Evolutionary conservation across 1,140 invertebrate species (phyloP), one percentile per base, ranked within the genome.

Genomic region (Aricia agestis): DNA sequence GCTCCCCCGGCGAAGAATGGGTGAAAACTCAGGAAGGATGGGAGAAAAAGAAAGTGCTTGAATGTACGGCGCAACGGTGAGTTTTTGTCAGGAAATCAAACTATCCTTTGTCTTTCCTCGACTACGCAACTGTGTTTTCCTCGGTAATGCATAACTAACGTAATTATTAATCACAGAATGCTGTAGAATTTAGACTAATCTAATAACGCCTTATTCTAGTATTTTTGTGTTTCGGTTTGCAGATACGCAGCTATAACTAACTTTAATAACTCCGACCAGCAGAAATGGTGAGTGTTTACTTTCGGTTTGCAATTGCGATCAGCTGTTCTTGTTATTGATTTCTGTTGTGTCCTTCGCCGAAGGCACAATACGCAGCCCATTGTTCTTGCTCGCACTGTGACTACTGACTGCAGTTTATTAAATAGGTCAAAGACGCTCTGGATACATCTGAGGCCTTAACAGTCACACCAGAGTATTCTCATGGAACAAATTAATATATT

Each of bases 1-100:
- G 98, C 83, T 98, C 98, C 71, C 98, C 98, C 58, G 98, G 98
- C 45, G 98, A 99, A 90, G 96, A 97, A 83, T 99, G 98, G 98
- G 97, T 99, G 17, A 98, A 98, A 93, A 99, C 98, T 42, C 95
- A 97, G 77, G 97, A 98, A 90, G 98, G 98, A 71, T 99, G 98
- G 98, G 97, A 98, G 90, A 96, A 97, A 91, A 96, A 97, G 89
- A 99, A 99, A 93, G 96, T 98, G 70, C 93, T 98, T 59, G 96
- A 97, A 89, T 97, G 95, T 84, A 95, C 94, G 67, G 90, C 93
- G 74, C 91, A 93, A 80, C 92, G 93, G 93, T 94, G 77, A 93
- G 90, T 84, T 74, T 72, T 74, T 73, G 69, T 83, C 77, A 78
- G 81, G 82, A 83, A 88, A 85, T 82, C 87, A 90, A 84, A 79